Evolutionary conservation across 1,140 invertebrate genomes (phyloP), one percentile per base, ranked within the genome.

Genomic region (Halyomorpha halys): DNA sequence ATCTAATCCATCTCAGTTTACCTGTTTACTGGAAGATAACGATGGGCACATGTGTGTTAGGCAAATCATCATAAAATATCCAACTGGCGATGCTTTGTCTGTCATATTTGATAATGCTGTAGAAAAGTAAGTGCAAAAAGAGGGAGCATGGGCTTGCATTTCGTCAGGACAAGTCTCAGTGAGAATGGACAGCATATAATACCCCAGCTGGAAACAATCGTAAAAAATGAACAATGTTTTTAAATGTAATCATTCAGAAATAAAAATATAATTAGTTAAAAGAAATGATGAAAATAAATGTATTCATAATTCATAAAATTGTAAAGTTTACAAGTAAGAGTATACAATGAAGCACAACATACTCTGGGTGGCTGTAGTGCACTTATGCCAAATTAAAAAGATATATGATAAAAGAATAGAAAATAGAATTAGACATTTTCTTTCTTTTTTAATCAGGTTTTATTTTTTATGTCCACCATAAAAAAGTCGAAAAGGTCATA

Each of bases 131-230:
- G 44, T 59, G 19, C 51, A 60, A 62, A 66, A 70, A 19, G 65
- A 65, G 2, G 49, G 49, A 16, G 59, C 66, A 60, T 66, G 68
- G 0, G 63, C n/a, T 23, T 66, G 72, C 45, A 87, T 73, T 15
- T 79, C 74, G 19, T 74, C 71, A 6, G 79, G 73, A 34, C 83
- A 80, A 54, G 81, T 75, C 65, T 84, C 79, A 44, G 83, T 80
- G 71, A 87, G 81, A 61, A 79, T 79, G 62, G 81, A 80, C 65
- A 87, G 72, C 11, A 82, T 80, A 71, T 81, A 84, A 74, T 85
- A 80, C 44, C 83, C 85, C 61, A 86, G 69, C 83, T 86, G 69
- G 9, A 56, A 56, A 56, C 27, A 49, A 8, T 49, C 2, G 6
- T 49, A 18, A 2, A 49, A 5, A 19, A 13, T 49, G 5, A 49